Conservation (phyloP, 2,888 invertebrate genomes). For the Cephus pulcher region DNA sequence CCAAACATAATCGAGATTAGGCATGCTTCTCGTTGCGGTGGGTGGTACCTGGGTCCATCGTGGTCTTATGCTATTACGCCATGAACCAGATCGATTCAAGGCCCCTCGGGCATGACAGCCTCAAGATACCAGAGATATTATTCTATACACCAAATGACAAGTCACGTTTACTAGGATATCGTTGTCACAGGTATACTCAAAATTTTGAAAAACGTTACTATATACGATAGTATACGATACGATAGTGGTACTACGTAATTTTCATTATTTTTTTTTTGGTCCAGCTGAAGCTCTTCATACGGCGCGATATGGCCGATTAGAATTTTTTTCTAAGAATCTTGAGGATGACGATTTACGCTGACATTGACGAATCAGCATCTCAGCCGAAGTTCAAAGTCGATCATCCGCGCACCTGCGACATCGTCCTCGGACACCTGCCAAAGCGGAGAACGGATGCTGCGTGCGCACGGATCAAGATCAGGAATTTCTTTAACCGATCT, state of each 20-base stretch:
- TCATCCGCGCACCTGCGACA: background rate
- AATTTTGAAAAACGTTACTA: background rate
- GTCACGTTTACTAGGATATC: constrained; percentile 17
- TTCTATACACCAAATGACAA: constrained; percentile 21
- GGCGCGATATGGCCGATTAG: background rate
- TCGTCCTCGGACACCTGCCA: constrained; percentile 1
- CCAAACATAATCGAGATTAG: constrained; percentile 21
- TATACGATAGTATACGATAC: too few species aligned
- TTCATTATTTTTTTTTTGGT: background rate
- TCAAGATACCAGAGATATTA: constrained; percentile 14
- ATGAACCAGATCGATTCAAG: constrained; percentile 22
- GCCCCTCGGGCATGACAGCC: constrained; percentile 19
- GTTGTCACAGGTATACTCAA: background rate
- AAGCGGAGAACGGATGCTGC: background rate
- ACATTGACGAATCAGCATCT: background rate
- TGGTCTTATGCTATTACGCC: constrained; percentile 15
- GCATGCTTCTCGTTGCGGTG: constrained; percentile 28
- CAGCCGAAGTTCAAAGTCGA: background rate
- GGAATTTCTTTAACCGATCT: constrained; percentile 1
- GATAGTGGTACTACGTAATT: background rate
- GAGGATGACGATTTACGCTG: background rate
- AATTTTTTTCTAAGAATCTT: background rate
- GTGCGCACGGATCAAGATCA: background rate
- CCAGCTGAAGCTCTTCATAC: background rate
- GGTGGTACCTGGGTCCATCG: constrained; percentile 37